Base-by-base conservation (phyloP, 2,113 vertebrate genomes). In the Entelurus aequoreus region DNA sequence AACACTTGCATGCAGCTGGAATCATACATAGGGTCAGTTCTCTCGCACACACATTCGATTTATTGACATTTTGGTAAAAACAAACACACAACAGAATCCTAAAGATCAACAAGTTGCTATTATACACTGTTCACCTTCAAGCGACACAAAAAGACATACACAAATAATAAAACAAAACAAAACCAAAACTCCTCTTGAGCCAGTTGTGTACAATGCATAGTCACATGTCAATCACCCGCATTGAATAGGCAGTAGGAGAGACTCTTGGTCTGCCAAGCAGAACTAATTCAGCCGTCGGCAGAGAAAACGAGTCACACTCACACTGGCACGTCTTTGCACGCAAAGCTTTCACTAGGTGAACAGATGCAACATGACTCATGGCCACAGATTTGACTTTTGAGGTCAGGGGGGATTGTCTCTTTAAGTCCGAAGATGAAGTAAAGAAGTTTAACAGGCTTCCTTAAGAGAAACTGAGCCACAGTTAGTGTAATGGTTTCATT, bases 1-100 rank as follows among this genome's bases (percentile, higher is more conserved):
- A 97, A 76, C 95, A 98, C 86, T 93, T 98, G 69, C 95, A 98
- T 71, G 92, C 94, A 47, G 95, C 95, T 71, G 95, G 95, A 73
- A 98, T 98, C 87, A 95, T 97, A 82, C 96, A 98, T 78, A 91
- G 95, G 84, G 87, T 90, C 50, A 68, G 73, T 19, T 19, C n/a
- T 6, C 51, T 8, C 1, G 15, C 13, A 40, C 12, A 60, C 28
- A 50, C 8, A n/a, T 36, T 36, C 8, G 21, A 36, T 48, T 60
- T 10, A 5, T 6, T 60, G 58, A 49, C 58, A 36, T 48, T 12
- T 48, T 4, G 15, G 5, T 49, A n/a, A 60, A 12, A 21, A 51
- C 28, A 59, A 13, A 46, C 42, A 47, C 19, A 12, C 6, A 42
- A 9, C 56, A 47, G 56, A 14, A 5, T 21, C 19, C 2, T 21